phyloP scores from a whole-genome alignment of 2,888 invertebrate genomes.

The Euproctis similis region DNA sequence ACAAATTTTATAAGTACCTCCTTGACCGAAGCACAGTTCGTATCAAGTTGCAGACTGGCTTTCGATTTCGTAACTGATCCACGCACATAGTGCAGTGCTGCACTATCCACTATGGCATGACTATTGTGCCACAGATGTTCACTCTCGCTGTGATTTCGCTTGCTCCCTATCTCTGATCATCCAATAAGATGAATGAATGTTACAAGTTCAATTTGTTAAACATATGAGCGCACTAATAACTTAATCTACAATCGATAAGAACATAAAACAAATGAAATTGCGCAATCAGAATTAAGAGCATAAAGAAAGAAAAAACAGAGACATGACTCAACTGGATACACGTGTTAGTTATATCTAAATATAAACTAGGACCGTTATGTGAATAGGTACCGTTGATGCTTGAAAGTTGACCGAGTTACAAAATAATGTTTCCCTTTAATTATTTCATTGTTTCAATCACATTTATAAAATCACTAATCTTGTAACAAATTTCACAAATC shows the following conservation, averaged over 20 bases:
- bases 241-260: slow-evolving; percentile 7
- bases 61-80: slow-evolving; percentile 54
- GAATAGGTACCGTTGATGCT: slow-evolving; percentile 50
- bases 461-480: too few species aligned
- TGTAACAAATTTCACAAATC: too few species aligned
- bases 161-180: slow-evolving; percentile 35
- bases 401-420: slow-evolving; percentile 52
- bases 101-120: slow-evolving; percentile 28
- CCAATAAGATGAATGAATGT: slow-evolving; percentile 19
- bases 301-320: slow-evolving; percentile 38
- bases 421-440: slow-evolving; percentile 44
- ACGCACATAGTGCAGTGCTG: slow-evolving; percentile 38
- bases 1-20: slow-evolving; percentile 30
- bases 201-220: too few species aligned
- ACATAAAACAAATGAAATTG: slow-evolving; percentile 40
- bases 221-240: too few species aligned
- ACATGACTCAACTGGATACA: slow-evolving; percentile 56
- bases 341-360: slow-evolving; percentile 59
- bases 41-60: slow-evolving; percentile 46
- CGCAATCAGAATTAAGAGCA: slow-evolving; percentile 41
- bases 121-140: slow-evolving; percentile 52
- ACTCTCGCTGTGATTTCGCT: slow-evolving; percentile 40
- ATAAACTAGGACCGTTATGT: slow-evolving; percentile 62
- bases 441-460: too few species aligned
- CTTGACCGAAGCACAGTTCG: slow-evolving; percentile 50